Evolutionary conservation across 2,888 invertebrate species (phyloP), one percentile per base, ranked within the genome.

Genomic region (Diarsia mendica): DNA sequence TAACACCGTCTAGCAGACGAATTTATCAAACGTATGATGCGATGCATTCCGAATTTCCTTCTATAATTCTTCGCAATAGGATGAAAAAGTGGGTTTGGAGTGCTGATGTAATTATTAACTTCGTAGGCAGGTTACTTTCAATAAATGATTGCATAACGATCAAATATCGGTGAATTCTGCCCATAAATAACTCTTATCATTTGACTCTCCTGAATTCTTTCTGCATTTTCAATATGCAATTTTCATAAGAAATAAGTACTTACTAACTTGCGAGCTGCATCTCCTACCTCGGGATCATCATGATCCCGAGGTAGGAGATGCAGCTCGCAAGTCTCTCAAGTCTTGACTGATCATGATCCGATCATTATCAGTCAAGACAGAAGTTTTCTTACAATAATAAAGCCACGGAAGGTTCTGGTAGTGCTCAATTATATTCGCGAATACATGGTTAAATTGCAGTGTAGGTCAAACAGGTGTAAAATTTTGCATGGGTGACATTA

Each of bases 361-460:
- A n/a, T n/a, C n/a, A n/a, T 55, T 13, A 39, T 39, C n/a, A n/a
- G n/a, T n/a, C 33, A 55, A 13, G 11, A 46, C 55, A 23, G 8
- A 72, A 64, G 53, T 63, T 72, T n/a, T 28, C 46, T 33, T 39
- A 23, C 3, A 48, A 46, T 71, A 63, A 23, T 60, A 61, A 63
- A 28, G 18, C 3, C 23, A 28, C n/a, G 8, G 49, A 44, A 77
- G 28, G 0, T 76, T 76, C 67, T 77, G 28, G 63, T 4, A 64
- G 18, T 33, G 15, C 51, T 78, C 18, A 55, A 20, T 67, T 23
- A 67, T 67, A 78, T 77, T 65, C 58, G 5, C 11, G 51, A 70
- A 77, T 65, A 60, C 33, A 65, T 70, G 79, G 18, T 33, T 77
- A 79, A 71, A 53, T 79, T 77, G 46, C 58, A 60, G 20, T 60